A percentile compares a stretch with the other conserved stretches of the same genome.
Evolutionary conservation across 2,113 vertebrate species (phyloP).

Genomic region (Elephas maximus): DNA sequence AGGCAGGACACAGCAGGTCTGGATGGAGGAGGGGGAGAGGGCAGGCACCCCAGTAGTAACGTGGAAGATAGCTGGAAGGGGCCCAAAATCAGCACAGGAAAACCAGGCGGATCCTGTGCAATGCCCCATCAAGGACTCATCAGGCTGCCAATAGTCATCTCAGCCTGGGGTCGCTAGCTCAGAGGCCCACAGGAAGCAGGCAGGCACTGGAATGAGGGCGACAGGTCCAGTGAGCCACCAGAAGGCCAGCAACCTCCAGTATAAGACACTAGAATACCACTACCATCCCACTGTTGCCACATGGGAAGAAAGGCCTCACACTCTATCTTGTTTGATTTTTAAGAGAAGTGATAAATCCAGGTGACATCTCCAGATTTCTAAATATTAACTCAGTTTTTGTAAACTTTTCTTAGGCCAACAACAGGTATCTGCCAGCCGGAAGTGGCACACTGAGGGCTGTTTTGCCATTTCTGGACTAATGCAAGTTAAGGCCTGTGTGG

Average conservation of each 20-base stretch:
- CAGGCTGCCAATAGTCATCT: neutral
- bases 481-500: neutral
- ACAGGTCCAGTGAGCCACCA: neutral
- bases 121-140: neutral
- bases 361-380: neutral
- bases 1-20: neutral
- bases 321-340: constrained; percentile 10
- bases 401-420: neutral
- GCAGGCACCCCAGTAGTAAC: neutral
- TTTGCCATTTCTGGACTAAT: neutral
- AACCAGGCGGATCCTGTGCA: no score
- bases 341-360: neutral
- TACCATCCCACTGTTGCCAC: neutral
- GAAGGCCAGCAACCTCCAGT: neutral
- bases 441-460: neutral
- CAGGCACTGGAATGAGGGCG: neutral
- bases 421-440: neutral
- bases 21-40: no score
- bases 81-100: neutral
- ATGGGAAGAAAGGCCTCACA: neutral
- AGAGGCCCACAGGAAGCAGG: neutral
- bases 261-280: neutral
- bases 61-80: neutral
- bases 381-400: neutral
- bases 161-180: neutral